A percentile compares a stretch with the other conserved stretches of the same genome.
phyloP scores from a whole-genome alignment of 2,113 vertebrate genomes.

The Embiotoca jacksoni region DNA sequence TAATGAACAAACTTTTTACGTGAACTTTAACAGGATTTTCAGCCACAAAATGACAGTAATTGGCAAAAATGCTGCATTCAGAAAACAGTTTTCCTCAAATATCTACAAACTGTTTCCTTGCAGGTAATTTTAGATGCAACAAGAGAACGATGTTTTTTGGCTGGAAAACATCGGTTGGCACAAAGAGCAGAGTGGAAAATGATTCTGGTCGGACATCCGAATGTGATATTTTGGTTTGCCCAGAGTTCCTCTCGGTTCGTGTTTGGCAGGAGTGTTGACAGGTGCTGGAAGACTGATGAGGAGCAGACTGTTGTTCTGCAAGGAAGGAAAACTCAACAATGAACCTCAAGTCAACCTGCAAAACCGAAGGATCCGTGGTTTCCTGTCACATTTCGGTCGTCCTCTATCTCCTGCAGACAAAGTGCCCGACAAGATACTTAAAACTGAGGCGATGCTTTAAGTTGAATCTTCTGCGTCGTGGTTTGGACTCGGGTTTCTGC shows the following conservation, averaged over 20 bases:
- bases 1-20: slow-evolving; percentile 13
- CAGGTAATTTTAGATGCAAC: not conserved
- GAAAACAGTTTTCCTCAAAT: not conserved
- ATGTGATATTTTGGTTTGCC: slow-evolving; percentile 57
- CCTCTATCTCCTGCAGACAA: too few relatives aligned
- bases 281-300: slow-evolving; percentile 33
- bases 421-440: too few relatives aligned
- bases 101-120: not conserved
- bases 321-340: not conserved
- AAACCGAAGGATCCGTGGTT: not conserved
- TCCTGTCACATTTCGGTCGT: too few relatives aligned
- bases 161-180: slow-evolving; percentile 43
- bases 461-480: too few relatives aligned
- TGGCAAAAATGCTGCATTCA: not conserved
- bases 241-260: slow-evolving; percentile 25
- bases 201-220: slow-evolving; percentile 45
- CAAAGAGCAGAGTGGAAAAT: slow-evolving; percentile 30
- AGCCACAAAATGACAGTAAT: too few relatives aligned
- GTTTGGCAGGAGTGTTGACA: slow-evolving; percentile 50
- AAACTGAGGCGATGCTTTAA: too few relatives aligned
- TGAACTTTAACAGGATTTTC: too few relatives aligned
- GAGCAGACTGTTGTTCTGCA: slow-evolving; percentile 8
- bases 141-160: slow-evolving; percentile 32
- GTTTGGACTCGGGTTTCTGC: too few relatives aligned
- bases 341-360: slow-evolving; percentile 24